Conservation (phyloP, 2,113 vertebrate genomes). For the Oryzias celebensis region DNA sequence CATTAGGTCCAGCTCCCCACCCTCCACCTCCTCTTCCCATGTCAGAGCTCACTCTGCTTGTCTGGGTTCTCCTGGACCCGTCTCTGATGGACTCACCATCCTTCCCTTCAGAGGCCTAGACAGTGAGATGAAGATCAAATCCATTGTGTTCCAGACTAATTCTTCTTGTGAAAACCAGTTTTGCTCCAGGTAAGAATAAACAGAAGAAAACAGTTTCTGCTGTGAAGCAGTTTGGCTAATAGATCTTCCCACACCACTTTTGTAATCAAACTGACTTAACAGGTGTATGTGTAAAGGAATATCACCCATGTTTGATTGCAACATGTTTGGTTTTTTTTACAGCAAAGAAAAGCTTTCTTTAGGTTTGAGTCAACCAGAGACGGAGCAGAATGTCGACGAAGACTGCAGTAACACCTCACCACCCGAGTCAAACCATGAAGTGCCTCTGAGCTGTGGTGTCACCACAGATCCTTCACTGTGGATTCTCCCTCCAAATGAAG, state of each 20-base stretch:
- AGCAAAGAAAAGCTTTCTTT: constrained; percentile 30
- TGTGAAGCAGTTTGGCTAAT: not conserved
- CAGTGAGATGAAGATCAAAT: constrained; percentile 49
- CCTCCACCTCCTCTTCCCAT: constrained; percentile 19
- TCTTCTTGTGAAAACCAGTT: constrained; percentile 41
- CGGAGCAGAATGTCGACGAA: constrained; percentile 53
- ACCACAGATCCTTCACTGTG: constrained; percentile 73
- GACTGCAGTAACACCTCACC: not conserved
- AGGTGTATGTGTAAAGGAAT: not conserved
- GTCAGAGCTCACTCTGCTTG: constrained; percentile 29
- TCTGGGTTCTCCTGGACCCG: constrained; percentile 22
- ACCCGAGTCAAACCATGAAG: constrained; percentile 47
- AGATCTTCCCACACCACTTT: not conserved
- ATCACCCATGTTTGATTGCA: not conserved
- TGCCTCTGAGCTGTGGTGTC: constrained; percentile 67
- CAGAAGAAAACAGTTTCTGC: constrained; percentile 4
- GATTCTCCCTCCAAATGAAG: constrained; percentile 43
- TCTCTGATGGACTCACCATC: constrained; percentile 27
- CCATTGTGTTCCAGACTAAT: constrained; percentile 39
- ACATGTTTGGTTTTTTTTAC: constrained; percentile 5
- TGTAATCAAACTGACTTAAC: not conserved
- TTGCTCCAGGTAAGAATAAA: constrained; percentile 58
- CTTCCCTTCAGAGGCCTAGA: constrained; percentile 41
- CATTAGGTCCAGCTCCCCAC: constrained; percentile 42
- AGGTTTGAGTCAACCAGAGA: constrained; percentile 23